Percentiles rank a stretch among this genome's conserved stretches.
Evolutionary conservation across 2,113 vertebrate genomes (phyloP).

Genomic region (Tragelaphus scriptus): DNA sequence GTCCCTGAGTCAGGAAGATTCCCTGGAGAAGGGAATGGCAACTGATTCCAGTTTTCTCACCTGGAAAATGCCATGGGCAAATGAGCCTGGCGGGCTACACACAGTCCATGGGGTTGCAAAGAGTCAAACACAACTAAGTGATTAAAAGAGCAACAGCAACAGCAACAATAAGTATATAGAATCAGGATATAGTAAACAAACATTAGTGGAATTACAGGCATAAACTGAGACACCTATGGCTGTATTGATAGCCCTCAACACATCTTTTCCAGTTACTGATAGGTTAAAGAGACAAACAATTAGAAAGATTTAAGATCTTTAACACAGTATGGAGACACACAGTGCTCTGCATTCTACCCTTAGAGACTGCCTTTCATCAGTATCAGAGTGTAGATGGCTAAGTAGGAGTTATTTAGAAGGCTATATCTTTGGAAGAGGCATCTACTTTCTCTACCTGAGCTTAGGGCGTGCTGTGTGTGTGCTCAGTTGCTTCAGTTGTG

Average conservation of each 20-base stretch:
- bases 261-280: not conserved
- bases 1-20: not conserved
- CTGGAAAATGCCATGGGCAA: not conserved
- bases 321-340: not conserved
- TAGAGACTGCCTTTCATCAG: not conserved
- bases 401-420: not conserved
- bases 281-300: not conserved
- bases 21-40: not conserved
- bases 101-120: not conserved
- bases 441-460: not conserved
- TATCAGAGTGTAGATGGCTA: not conserved
- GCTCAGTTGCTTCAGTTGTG: not conserved
- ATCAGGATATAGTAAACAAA: not conserved
- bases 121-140: not conserved
- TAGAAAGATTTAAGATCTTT: not conserved
- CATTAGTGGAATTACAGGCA: not conserved
- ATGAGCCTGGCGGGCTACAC: not conserved
- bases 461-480: not conserved
- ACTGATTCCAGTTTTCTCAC: not conserved
- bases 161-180: not conserved
- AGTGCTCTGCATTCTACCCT: not conserved
- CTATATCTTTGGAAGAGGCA: not conserved
- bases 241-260: not conserved
- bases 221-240: not conserved
- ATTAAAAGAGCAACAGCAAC: not conserved